phyloP scores from a whole-genome alignment of 2,113 vertebrate genomes.

The Gasterosteus nipponicus region DNA sequence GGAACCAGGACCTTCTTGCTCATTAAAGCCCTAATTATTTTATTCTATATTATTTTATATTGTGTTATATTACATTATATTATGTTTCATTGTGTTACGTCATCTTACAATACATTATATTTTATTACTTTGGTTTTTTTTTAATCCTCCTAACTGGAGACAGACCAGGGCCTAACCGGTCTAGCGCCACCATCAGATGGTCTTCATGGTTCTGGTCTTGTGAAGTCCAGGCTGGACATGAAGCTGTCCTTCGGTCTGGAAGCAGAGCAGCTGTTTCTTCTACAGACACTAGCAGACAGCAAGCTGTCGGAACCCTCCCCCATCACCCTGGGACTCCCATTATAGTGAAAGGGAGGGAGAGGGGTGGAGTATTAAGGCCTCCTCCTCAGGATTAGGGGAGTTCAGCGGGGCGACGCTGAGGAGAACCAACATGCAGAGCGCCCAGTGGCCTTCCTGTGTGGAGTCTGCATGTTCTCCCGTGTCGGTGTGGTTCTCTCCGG shows the following conservation, averaged over 20 bases:
- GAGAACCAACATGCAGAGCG: not conserved
- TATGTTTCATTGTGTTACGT: too few relatives aligned
- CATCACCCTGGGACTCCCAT: slow-evolving; percentile 27
- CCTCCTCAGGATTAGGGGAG: slow-evolving; percentile 4
- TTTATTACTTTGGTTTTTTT: too few relatives aligned
- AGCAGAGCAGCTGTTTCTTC: slow-evolving; percentile 48
- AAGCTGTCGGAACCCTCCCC: slow-evolving; percentile 30
- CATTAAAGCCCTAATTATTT: too few relatives aligned
- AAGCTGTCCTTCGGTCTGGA: slow-evolving; percentile 11
- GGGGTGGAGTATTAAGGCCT: slow-evolving; percentile 16
- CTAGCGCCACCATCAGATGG: not conserved
- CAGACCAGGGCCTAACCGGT: not conserved
- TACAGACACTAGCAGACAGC: slow-evolving; percentile 33
- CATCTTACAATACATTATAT: too few relatives aligned
- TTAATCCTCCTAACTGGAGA: not conserved
- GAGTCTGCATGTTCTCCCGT: too few relatives aligned
- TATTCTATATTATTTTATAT: too few relatives aligned
- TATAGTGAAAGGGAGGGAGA: not conserved
- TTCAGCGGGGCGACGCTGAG: not conserved
- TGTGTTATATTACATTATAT: too few relatives aligned
- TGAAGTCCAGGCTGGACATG: not conserved
- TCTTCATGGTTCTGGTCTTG: not conserved
- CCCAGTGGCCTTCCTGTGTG: too few relatives aligned
- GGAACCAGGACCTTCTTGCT: too few relatives aligned
- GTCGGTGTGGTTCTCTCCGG: too few relatives aligned